A percentile compares a stretch with the other conserved stretches of the same genome.
Conservation (phyloP, 2,113 vertebrate species). For the Lota lota region DNA sequence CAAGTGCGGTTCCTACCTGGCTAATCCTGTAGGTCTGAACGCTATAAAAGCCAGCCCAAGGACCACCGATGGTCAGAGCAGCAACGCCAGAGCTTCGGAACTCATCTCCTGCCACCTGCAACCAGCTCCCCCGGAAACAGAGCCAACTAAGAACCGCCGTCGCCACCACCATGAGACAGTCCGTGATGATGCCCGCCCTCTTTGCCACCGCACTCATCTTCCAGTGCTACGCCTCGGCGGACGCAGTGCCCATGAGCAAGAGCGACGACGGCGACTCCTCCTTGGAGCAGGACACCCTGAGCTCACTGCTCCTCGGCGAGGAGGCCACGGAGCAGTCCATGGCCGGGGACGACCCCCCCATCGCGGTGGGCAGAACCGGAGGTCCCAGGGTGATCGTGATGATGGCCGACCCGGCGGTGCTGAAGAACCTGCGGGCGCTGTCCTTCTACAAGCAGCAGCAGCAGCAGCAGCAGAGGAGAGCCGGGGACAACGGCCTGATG, state of each 20-base stretch:
- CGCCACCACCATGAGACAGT: constrained; percentile 63
- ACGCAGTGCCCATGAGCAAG: constrained; percentile 44
- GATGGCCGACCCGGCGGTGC: constrained; percentile 52
- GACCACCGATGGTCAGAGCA: constrained; percentile 25
- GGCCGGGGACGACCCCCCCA: background rate
- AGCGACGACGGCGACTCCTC: constrained; percentile 49
- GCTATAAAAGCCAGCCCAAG: constrained; percentile 60
- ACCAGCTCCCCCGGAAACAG: background rate
- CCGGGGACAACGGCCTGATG: constrained; percentile 41
- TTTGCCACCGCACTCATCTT: constrained; percentile 57
- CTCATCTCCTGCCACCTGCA: background rate
- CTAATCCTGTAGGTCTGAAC: background rate
- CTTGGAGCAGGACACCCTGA: constrained; percentile 56
- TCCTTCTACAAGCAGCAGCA: constrained; percentile 46
- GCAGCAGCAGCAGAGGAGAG: constrained; percentile 34
- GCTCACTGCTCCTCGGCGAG: constrained; percentile 47
- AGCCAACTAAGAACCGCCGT: constrained; percentile 6
- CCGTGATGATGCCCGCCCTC: constrained; percentile 38
- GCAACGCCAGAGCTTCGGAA: constrained; percentile 15
- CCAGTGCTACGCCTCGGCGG: constrained; percentile 32
- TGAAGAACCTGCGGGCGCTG: constrained; percentile 53
- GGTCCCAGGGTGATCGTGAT: constrained; percentile 60
- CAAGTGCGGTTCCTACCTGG: constrained; percentile 31
- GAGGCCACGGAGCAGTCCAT: constrained; percentile 14
- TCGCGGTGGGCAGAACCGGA: constrained; percentile 7